Base-by-base conservation (phyloP, 2,113 vertebrate genomes). In the Cathartes aura region DNA sequence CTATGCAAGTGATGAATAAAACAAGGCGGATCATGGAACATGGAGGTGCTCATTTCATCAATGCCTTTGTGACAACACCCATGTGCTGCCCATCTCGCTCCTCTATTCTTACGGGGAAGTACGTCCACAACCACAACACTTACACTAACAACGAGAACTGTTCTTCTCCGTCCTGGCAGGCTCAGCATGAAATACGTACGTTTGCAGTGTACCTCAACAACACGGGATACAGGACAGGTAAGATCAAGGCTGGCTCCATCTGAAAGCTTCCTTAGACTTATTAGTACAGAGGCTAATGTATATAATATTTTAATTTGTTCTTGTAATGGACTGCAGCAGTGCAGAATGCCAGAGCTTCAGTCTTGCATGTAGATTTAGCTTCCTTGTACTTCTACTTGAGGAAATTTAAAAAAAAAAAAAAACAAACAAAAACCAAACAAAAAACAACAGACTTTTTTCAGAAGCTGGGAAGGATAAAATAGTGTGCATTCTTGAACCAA, bases 61-160 rank as follows among this genome's bases (percentile, higher is more conserved):
- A 99, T 18, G 99, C 99, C 56, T 99, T 99, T 68, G 99, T 99
- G 95, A 99, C 99, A 67, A 99, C 99, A 0, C 99, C 99, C 67
- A 99, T 99, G 99, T 99, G 99, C 98, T 99, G 99, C 95, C 99
- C 99, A 0, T 99, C 99, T 5, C 99, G 99, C 63, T 99, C 99
- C 79, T 99, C 99, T 88, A 99, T 99, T 97, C 98, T 99, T 85
- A 99, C 99, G 0, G 99, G 99, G 56, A 99, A 99, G 98, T 99
- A 99, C 0, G 99, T 99, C 40, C 99, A 99, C 98, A 99, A 99
- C 97, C 99, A 99, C 97, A 99, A 99, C 98, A 99, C 99, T 64
- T 99, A 99, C 98, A 99, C 99, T 62, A 99, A 99, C 98, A 99
- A 99, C 3, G 99, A 99, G 96, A 99, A 99, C 98, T 99, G 99